Evolutionary conservation across 2,797 vertebrate genomes (phyloP), one percentile per base, ranked within the genome.

Genomic region (Clamator glandarius): DNA sequence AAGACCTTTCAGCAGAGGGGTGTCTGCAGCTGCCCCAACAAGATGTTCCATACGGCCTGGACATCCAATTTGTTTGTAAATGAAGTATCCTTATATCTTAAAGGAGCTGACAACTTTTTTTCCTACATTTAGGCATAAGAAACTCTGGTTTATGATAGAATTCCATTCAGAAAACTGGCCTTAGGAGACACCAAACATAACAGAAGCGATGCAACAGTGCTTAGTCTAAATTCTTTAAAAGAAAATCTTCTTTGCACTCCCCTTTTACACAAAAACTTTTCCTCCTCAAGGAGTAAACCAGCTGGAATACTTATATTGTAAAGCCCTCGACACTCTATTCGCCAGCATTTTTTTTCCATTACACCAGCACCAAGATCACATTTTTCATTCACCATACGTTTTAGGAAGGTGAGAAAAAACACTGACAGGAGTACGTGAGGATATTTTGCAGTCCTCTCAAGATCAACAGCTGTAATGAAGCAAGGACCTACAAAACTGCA

Each of bases 41-140:
- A 64, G 21, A 29, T 57, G 12, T 5, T 76, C 59, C 23, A 17
- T 4, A 9, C 2, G 10, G 52, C 87, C 54, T 6, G n/a, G 28
- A 58, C 39, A 90, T 11, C 21, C 10, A 58, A 12, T 7, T 35
- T 4, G 48, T 10, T 5, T 70, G 61, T 51, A 31, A 73, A 79
- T 17, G 1, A 78, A 66, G 5, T 8, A 78, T 3, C 54, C 28
- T 16, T 0, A 74, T 8, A 70, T 11, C 14, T 55, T 35, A 4
- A 36, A 87, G 63, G 11, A 39, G 7, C 7, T 58, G 29, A 2
- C 12, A 2, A 5, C 14, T 35, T 62, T 62, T 62, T 50, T 66
- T 35, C 26, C 67, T 50, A 68, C 11, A 21, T 52, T 61, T 50
- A 59, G 41, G 24, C 68, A 48, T 10, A 51, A 74, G 17, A 54